A percentile compares a stretch with the other conserved stretches of the same genome.
Conservation (phyloP, 2,888 invertebrate species). For the Microctonus hyperodae region DNA sequence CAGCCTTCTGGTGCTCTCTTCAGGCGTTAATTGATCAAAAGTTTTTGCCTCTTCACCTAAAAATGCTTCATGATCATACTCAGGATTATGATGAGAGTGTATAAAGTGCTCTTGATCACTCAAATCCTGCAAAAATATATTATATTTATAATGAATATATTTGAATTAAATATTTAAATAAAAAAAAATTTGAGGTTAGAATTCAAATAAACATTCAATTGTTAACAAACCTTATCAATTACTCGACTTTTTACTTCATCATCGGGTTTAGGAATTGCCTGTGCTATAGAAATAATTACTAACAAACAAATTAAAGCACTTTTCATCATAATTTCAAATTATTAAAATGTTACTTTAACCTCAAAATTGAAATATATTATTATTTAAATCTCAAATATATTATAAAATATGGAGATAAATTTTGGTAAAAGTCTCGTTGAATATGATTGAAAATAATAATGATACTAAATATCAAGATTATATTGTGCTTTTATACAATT, state of each 20-base stretch:
- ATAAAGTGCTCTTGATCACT: slow-evolving; percentile 82
- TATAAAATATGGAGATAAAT: no score
- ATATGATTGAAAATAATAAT: neutral
- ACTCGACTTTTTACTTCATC: slow-evolving; percentile 70
- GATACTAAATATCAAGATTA: neutral
- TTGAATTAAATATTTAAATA: no score
- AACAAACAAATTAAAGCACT: slow-evolving; percentile 20
- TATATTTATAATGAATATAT: neutral
- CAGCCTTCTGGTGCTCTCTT: slow-evolving; percentile 90
- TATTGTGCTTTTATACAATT: slow-evolving; percentile 16
- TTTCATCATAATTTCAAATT: slow-evolving; percentile 10
- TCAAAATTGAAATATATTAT: neutral
- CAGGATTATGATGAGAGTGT: slow-evolving; percentile 83
- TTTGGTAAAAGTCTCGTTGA: no score
- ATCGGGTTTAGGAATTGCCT: slow-evolving; percentile 77
- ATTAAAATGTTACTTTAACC: neutral
- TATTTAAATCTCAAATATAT: neutral
- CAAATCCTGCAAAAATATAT: slow-evolving; percentile 66
- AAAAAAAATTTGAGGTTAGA: slow-evolving; percentile 1
- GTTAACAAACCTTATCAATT: slow-evolving; percentile 64
- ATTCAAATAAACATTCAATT: neutral
- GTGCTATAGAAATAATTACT: slow-evolving; percentile 46
- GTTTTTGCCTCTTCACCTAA: slow-evolving; percentile 93
- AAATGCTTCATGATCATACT: slow-evolving; percentile 98
- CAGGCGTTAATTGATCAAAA: slow-evolving; percentile 92